Evolutionary conservation across 2,888 invertebrate genomes (phyloP).

Genomic region (Sinotaia quadrata): DNA sequence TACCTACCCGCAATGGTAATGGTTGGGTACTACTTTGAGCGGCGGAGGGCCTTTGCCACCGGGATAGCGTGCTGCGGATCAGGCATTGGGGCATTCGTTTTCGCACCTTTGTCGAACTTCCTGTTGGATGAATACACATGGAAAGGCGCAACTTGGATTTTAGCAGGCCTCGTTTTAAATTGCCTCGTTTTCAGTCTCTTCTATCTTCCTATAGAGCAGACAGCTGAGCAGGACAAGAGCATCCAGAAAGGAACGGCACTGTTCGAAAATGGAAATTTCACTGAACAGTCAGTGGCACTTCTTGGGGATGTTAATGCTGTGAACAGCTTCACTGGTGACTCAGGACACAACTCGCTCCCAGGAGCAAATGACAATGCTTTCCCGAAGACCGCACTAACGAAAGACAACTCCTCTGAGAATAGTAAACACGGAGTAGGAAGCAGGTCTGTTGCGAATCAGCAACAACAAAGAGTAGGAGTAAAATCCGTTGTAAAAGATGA

Average conservation of each 20-base stretch:
- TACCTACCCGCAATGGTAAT: constrained; percentile 96
- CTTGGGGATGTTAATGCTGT: too few species aligned
- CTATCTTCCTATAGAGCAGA: neutral
- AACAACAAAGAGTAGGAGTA: too few species aligned
- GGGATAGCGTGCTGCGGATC: constrained; percentile 97
- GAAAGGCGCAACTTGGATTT: constrained; percentile 74
- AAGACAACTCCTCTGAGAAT: too few species aligned
- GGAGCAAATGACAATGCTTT: too few species aligned
- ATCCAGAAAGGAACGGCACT: constrained; percentile 6
- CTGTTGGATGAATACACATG: constrained; percentile 81
- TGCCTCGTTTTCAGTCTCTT: neutral
- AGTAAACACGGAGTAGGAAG: too few species aligned
- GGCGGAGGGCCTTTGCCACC: constrained; percentile 94
- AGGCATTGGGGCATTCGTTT: constrained; percentile 90
- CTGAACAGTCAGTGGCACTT: neutral
- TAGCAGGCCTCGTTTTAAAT: neutral
- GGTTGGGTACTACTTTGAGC: constrained; percentile 97
- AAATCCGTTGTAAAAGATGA: too few species aligned
- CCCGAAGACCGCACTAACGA: too few species aligned
- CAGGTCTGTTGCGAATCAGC: too few species aligned
- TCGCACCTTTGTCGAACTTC: constrained; percentile 83
- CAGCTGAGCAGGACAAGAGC: neutral
- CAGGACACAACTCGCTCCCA: too few species aligned
- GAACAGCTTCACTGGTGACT: too few species aligned
- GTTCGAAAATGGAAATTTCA: neutral